Evolutionary conservation across 2,888 invertebrate genomes (phyloP).

Genomic region (Lepidocyrtinus sp.): DNA sequence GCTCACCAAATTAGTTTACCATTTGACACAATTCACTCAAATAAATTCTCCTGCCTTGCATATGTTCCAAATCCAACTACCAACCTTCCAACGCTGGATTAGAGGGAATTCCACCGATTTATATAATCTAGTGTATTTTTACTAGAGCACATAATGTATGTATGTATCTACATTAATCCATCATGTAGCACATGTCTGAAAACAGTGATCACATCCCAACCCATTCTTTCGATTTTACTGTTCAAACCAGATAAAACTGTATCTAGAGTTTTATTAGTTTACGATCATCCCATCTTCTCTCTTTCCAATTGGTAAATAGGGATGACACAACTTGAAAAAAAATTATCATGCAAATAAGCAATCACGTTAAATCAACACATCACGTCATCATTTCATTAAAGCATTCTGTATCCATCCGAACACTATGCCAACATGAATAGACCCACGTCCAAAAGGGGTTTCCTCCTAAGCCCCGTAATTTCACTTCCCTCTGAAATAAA

Average conservation of each 20-base stretch:
- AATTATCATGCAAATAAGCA: constrained; percentile 48
- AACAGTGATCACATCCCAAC: not conserved
- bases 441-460: too few relatives aligned
- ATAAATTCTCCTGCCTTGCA: constrained; percentile 1
- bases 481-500: too few relatives aligned
- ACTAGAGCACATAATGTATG: too few relatives aligned
- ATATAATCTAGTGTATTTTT: too few relatives aligned
- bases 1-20: too few relatives aligned
- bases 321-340: constrained; percentile 26
- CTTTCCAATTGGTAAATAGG: constrained; percentile 14
- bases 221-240: constrained; percentile 34
- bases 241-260: constrained; percentile 58
- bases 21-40: not conserved
- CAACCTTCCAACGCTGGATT: too few relatives aligned
- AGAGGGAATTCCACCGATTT: too few relatives aligned
- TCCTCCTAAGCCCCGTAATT: too few relatives aligned
- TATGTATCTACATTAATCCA: too few relatives aligned
- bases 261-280: not conserved
- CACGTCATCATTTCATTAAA: constrained; percentile 26
- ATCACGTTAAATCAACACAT: constrained; percentile 51
- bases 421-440: too few relatives aligned
- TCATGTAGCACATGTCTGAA: too few relatives aligned
- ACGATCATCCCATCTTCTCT: not conserved
- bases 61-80: too few relatives aligned
- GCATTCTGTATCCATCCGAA: constrained; percentile 1